phyloP scores from a whole-genome alignment of 2,888 invertebrate genomes.

The Eupithecia subfuscata region DNA sequence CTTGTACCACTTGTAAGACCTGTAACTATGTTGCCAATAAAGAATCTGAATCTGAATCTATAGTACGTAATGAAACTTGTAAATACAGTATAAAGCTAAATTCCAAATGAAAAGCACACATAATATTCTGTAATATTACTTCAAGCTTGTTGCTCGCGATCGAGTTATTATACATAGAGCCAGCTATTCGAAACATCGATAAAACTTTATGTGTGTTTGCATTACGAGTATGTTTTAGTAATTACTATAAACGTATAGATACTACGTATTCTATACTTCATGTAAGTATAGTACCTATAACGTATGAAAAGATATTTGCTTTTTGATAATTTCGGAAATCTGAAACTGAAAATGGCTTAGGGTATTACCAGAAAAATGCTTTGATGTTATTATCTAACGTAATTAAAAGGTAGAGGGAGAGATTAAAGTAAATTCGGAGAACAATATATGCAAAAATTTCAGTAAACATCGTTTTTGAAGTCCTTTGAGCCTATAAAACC shows the following conservation, averaged over 20 bases:
- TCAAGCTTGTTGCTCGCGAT: neutral
- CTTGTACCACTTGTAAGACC: no score
- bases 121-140: neutral
- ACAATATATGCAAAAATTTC: neutral
- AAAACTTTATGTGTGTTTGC: slow-evolving; percentile 2
- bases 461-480: neutral
- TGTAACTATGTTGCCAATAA: no score
- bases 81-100: neutral
- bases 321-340: neutral
- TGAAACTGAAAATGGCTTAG: neutral
- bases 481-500: neutral
- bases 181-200: neutral
- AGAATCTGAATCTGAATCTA: no score
- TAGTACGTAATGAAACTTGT: neutral
- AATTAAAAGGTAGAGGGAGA: neutral
- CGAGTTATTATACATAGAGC: neutral
- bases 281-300: no score
- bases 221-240: neutral
- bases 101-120: slow-evolving; percentile 10
- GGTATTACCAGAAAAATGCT: neutral
- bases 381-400: neutral
- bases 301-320: neutral
- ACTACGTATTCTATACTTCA: no score
- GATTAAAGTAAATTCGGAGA: neutral
- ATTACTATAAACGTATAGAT: neutral